A percentile compares a stretch with the other conserved stretches of the same genome.
phyloP scores from a whole-genome alignment of 2,113 vertebrate species.

The Halcyon malimbica region DNA sequence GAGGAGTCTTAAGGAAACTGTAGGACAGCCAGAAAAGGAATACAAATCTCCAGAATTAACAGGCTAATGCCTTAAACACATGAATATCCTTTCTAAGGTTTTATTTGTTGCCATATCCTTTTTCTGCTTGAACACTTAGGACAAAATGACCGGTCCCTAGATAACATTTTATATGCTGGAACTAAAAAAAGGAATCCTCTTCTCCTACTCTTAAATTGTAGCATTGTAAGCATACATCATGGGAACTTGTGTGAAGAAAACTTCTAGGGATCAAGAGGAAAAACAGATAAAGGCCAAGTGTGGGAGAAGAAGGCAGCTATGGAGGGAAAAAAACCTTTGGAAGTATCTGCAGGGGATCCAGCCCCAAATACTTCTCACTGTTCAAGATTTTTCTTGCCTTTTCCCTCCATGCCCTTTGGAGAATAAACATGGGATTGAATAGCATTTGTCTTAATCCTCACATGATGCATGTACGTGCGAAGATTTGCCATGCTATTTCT shows the following conservation, averaged over 20 bases:
- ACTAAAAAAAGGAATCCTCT: conserved; percentile 52
- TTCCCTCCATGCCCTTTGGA: not conserved
- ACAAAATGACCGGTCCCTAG: conserved; percentile 50
- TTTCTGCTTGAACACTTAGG: conserved; percentile 58
- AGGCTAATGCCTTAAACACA: conserved; percentile 48
- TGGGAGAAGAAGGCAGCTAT: not conserved
- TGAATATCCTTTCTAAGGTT: conserved; percentile 54
- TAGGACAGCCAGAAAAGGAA: not conserved
- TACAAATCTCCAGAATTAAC: not conserved
- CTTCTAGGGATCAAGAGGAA: conserved; percentile 38
- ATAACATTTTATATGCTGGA: conserved; percentile 47
- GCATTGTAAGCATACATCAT: not conserved
- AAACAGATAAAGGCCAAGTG: conserved; percentile 27
- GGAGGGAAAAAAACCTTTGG: not conserved
- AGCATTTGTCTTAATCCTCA: not conserved
- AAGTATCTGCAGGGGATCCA: not conserved
- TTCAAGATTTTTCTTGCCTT: not conserved
- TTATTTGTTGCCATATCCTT: conserved; percentile 51
- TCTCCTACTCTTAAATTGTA: conserved; percentile 47
- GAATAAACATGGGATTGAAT: not conserved
- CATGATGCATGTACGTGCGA: not conserved
- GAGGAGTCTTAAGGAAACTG: not conserved
- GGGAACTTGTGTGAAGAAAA: not conserved
- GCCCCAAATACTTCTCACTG: not conserved
- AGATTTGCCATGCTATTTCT: not conserved